phyloP scores from a whole-genome alignment of 2,113 vertebrate species.

The Capra hircus region DNA sequence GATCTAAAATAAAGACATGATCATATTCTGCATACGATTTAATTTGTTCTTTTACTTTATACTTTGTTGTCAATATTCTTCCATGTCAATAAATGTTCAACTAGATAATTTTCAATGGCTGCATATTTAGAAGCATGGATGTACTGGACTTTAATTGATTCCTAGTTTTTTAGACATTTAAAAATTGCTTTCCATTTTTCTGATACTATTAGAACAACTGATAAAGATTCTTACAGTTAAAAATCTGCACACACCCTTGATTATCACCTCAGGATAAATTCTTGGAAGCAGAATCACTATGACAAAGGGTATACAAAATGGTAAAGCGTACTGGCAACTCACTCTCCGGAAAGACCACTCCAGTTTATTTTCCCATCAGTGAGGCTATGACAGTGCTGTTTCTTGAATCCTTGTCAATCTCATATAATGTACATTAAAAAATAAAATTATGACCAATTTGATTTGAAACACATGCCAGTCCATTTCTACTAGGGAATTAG shows the following conservation, averaged over 20 bases:
- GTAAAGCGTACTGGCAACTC: background rate
- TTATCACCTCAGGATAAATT: slow-evolving; percentile 11
- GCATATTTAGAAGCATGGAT: background rate
- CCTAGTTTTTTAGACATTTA: slow-evolving; percentile 26
- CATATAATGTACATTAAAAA: background rate
- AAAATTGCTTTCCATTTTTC: slow-evolving; percentile 10
- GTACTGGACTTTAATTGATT: background rate
- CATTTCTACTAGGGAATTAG: background rate
- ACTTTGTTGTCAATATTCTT: background rate
- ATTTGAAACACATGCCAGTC: background rate
- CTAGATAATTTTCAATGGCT: background rate
- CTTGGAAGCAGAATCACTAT: slow-evolving; percentile 8
- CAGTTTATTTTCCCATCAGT: slow-evolving; percentile 5
- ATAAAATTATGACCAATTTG: background rate
- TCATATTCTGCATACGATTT: background rate
- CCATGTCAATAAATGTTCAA: background rate
- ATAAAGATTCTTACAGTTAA: background rate
- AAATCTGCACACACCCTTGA: background rate
- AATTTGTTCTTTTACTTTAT: slow-evolving; percentile 25
- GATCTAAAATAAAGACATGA: background rate
- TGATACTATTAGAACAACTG: background rate
- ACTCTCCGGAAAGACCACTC: slow-evolving; percentile 13
- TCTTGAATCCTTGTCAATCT: background rate
- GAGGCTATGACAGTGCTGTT: background rate
- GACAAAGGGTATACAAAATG: slow-evolving; percentile 14